Percentiles rank a stretch among this genome's conserved stretches.
Evolutionary conservation across 2,797 vertebrate genomes (phyloP).

Genomic region (Phataginus tricuspis): DNA sequence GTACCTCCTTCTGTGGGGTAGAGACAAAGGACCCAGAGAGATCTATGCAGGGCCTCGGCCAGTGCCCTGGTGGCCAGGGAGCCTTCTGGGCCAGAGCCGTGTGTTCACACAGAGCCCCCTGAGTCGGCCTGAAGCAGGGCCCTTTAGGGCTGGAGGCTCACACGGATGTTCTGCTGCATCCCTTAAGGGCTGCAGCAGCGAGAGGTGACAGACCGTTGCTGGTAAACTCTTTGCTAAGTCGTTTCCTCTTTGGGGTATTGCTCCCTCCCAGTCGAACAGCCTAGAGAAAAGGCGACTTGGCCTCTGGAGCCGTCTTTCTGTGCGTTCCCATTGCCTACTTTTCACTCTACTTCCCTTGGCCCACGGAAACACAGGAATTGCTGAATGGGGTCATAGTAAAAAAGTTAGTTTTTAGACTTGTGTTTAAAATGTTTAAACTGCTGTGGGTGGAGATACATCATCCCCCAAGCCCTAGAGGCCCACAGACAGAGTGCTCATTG

Average conservation of each 20-base stretch:
- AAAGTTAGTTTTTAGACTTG: background rate
- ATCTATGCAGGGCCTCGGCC: background rate
- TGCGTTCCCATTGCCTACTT: background rate
- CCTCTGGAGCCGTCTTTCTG: background rate
- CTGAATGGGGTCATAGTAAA: background rate
- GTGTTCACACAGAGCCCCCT: background rate
- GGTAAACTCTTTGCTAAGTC: background rate
- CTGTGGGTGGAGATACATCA: background rate
- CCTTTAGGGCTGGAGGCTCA: background rate
- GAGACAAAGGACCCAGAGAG: background rate
- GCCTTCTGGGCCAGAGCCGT: background rate
- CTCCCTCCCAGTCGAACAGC: background rate
- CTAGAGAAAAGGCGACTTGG: background rate
- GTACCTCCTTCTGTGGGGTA: background rate
- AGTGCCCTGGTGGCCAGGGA: background rate
- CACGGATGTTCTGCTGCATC: background rate
- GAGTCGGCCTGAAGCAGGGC: background rate
- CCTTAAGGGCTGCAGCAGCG: background rate
- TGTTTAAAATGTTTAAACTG: background rate
- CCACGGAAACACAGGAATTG: background rate
- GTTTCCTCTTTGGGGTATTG: background rate
- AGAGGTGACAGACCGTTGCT: background rate
- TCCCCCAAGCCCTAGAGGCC: background rate
- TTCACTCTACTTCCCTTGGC: background rate
- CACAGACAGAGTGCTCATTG: background rate